Percentiles rank a stretch among this genome's conserved stretches.
phyloP scores from a whole-genome alignment of 2,797 vertebrate genomes.

The Sebastes trivittatus region DNA sequence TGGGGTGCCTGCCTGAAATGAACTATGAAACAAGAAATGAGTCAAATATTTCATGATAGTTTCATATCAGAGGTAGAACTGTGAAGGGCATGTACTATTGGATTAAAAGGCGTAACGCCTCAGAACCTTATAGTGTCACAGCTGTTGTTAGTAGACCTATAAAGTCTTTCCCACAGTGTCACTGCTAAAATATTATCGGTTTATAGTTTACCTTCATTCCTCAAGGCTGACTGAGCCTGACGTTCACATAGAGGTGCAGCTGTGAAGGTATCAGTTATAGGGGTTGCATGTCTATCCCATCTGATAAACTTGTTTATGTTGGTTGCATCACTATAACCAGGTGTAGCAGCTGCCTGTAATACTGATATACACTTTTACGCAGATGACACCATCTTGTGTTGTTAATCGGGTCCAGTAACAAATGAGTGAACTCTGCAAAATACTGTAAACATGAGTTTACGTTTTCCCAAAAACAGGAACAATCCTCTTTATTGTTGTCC shows the following conservation, averaged over 20 bases:
- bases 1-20: no score
- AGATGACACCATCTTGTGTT: not conserved
- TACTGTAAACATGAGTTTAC: no score
- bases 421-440: no score
- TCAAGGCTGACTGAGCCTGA: conserved; percentile 52
- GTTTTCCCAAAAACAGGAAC: no score
- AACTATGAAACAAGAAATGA: not conserved
- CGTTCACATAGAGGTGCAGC: conserved; percentile 29
- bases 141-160: not conserved
- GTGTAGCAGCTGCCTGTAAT: not conserved
- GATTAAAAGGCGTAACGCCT: not conserved
- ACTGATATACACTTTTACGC: not conserved
- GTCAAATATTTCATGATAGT: not conserved
- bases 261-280: not conserved
- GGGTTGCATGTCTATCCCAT: not conserved
- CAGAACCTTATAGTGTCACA: not conserved
- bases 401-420: not conserved
- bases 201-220: conserved; percentile 49
- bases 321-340: not conserved
- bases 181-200: not conserved
- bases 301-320: not conserved
- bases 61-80: not conserved
- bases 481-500: no score
- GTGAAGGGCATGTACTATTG: not conserved
- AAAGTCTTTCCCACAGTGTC: no score